Conservation (phyloP, 2,113 vertebrate species). For the Telmatochromis sp. region DNA sequence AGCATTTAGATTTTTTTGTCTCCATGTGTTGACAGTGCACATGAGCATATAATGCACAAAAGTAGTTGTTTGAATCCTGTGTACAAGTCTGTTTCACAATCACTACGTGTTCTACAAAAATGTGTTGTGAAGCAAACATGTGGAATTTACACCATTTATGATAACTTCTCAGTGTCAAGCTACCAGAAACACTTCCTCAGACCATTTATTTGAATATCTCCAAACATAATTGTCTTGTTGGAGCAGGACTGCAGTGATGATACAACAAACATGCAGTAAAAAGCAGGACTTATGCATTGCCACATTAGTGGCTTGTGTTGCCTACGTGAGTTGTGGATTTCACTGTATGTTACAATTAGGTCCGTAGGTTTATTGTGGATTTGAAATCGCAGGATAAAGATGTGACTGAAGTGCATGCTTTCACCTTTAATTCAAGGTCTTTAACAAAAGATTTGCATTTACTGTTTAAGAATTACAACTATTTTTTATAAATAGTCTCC, state of each 20-base stretch:
- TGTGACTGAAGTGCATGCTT: background rate
- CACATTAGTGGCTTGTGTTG: background rate
- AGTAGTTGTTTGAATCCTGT: background rate
- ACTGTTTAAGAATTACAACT: background rate
- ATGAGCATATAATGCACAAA: background rate
- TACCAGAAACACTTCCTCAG: background rate
- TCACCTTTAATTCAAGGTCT: background rate
- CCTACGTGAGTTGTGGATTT: background rate
- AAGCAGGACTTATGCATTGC: background rate
- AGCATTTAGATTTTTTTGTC: conserved; percentile 18
- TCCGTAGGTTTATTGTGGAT: background rate
- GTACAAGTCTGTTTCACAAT: background rate
- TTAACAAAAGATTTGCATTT: background rate
- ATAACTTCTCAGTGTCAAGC: background rate
- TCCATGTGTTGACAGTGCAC: conserved; percentile 3
- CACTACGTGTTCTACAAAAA: background rate
- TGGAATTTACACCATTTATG: background rate
- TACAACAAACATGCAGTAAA: background rate
- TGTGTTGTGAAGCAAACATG: background rate
- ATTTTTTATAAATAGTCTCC: background rate
- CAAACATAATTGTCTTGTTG: background rate
- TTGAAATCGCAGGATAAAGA: background rate
- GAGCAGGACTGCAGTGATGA: background rate
- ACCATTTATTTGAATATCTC: background rate
- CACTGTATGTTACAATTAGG: background rate